phyloP scores from a whole-genome alignment of 1,140 invertebrate genomes.

The Aporrectodea caliginosa region DNA sequence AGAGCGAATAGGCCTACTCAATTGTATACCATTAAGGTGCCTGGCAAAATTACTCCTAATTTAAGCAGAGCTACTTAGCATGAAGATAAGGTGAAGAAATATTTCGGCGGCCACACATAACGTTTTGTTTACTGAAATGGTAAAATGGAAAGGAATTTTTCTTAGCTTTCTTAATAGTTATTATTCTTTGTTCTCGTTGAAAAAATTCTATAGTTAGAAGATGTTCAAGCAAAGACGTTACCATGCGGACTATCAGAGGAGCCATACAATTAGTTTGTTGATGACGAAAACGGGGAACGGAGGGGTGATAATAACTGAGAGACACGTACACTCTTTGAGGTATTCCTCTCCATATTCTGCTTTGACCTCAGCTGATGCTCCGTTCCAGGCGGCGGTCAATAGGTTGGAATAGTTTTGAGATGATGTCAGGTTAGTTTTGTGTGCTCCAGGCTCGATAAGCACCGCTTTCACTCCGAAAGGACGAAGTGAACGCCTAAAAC shows the following conservation, averaged over 20 bases:
- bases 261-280: neutral
- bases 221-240: neutral
- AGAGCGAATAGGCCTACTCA: no score
- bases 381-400: neutral
- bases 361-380: neutral
- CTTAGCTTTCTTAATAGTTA: no score
- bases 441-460: constrained; percentile 19
- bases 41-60: no score
- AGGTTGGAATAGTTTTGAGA: neutral
- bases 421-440: constrained; percentile 24
- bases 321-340: neutral
- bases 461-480: constrained; percentile 6
- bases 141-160: no score
- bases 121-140: no score
- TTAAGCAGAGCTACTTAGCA: no score
- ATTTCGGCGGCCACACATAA: no score
- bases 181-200: no score
- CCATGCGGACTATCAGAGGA: neutral
- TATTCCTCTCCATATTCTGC: neutral
- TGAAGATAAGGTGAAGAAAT: no score
- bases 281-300: neutral
- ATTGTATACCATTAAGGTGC: no score
- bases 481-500: constrained; percentile 5
- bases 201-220: no score
- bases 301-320: neutral